Conservation (phyloP, 2,888 invertebrate genomes). For the Lycocerus yunnanus region DNA sequence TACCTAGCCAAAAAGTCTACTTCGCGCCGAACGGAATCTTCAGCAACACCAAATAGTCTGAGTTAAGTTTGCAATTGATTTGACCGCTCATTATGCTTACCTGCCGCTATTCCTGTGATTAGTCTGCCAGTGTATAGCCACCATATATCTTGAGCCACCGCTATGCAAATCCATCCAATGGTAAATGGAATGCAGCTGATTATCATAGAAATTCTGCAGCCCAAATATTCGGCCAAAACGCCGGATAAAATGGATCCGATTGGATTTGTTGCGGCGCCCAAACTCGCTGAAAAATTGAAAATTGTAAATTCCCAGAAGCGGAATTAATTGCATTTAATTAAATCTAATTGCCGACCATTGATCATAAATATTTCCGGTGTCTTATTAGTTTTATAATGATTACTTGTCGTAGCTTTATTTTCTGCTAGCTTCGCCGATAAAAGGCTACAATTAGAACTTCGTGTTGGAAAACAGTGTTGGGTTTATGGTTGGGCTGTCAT, state of each 20-base stretch:
- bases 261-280: conserved; percentile 75
- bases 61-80: no score
- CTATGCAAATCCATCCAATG: conserved; percentile 72
- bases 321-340: background rate
- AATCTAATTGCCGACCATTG: background rate
- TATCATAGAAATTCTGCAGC: conserved; percentile 67
- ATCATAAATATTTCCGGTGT: background rate
- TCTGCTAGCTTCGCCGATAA: background rate
- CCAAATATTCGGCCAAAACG: conserved; percentile 68
- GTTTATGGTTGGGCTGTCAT: background rate
- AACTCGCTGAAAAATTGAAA: conserved; percentile 62
- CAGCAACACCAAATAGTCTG: no score
- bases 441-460: background rate
- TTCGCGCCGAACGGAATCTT: no score
- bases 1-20: no score
- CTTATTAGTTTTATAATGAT: background rate
- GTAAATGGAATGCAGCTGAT: conserved; percentile 70
- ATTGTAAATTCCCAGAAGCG: background rate
- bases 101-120: conserved; percentile 72
- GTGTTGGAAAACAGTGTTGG: background rate
- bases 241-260: conserved; percentile 72
- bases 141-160: conserved; percentile 64
- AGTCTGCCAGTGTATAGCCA: conserved; percentile 70
- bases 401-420: background rate
- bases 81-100: conserved; percentile 54